Conservation (phyloP, 2,113 vertebrate genomes). For the Hemiscyllium ocellatum region DNA sequence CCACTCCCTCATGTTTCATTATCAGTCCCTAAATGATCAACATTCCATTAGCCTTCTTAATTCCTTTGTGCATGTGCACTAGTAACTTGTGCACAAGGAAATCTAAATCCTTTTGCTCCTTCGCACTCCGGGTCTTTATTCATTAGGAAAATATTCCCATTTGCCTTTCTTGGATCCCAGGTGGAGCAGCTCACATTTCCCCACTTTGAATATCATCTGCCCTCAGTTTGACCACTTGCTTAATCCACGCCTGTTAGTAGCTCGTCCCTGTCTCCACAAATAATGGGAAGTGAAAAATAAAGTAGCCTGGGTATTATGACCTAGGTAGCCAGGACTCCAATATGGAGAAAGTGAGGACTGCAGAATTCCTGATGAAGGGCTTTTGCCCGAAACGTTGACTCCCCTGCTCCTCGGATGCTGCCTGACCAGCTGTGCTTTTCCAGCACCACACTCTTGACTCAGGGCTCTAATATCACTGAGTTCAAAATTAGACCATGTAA, state of each 20-base stretch:
- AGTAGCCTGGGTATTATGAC: neutral
- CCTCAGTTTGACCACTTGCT: neutral
- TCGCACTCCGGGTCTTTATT: neutral
- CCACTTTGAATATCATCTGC: neutral
- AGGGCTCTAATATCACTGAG: neutral
- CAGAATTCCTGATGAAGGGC: no score
- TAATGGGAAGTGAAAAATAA: neutral
- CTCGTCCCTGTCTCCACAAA: neutral
- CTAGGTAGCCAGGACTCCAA: neutral
- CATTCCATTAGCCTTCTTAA: neutral
- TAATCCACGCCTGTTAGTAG: neutral
- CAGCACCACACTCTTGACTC: no score
- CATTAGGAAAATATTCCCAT: neutral
- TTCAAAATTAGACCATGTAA: neutral
- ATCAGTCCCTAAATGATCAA: neutral
- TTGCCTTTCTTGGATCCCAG: neutral
- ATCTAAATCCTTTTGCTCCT: neutral
- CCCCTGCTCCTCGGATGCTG: no score
- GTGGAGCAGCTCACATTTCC: neutral
- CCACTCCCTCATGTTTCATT: neutral
- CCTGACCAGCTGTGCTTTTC: no score
- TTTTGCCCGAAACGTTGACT: no score
- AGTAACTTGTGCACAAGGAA: neutral
- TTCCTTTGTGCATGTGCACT: neutral
- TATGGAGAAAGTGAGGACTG: no score